Evolutionary conservation across 1,140 invertebrate species (phyloP), one percentile per base, ranked within the genome.

Genomic region (Rhizoglyphus robini): DNA sequence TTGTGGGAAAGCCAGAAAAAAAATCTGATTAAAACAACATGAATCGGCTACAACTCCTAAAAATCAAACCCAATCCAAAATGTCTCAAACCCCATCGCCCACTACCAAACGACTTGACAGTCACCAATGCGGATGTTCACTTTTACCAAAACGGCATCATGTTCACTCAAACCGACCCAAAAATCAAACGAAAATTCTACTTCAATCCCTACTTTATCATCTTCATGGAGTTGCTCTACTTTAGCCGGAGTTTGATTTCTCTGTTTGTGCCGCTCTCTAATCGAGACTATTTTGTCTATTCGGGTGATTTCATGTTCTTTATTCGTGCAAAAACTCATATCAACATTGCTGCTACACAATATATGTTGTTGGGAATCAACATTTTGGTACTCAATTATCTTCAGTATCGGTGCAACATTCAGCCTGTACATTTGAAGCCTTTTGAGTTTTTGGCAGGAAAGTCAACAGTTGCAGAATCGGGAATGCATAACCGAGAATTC

Each of bases 261-360:
- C 29, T 60, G 27, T 46, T 60, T 46, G 27, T 60, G 2, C 13
- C 27, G 15, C 1, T 11, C 13, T 20, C 15, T 20, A 60, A 60
- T 46, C 58, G 58, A 23, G 8, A 3, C 2, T 32, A 32, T 23
- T 60, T 60, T 27, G 27, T 60, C 2, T 32, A 32, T 23, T 3
- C 27, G 3, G 58, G 58, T 15, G 58, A 60, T 60, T 60, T 13
- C 15, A 18, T 27, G 29, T 60, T 11, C 8, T 60, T 15, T 46
- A 60, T 60, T 13, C 20, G 58, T 2, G 58, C 58, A 34, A 60
- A 60, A 23, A 60, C 27, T n/a, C 58, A 60, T 27, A 60, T 60
- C 27, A 60, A 60, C 27, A 46, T 60, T 34, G 58, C 58, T n/a
- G 58, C 58, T 1, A 60, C 13, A 2, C 2, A 29, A 3, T 60